These are phyloP conservation scores for Acleris literana DNA, from an alignment of 2,888 invertebrate species.

Conservation along the genomic window DNA sequence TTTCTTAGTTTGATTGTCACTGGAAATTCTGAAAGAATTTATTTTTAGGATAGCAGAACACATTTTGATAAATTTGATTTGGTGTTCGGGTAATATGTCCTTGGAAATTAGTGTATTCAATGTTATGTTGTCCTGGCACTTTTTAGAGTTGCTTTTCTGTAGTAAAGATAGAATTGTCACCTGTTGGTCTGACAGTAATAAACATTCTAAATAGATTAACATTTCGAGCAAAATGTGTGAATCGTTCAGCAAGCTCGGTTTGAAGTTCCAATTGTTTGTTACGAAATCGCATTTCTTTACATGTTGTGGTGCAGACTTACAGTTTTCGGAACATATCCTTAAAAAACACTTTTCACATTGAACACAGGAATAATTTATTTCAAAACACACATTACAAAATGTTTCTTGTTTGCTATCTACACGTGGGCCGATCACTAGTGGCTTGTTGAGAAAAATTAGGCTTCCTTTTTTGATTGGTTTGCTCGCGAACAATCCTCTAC, in stretches of 20 bases:
- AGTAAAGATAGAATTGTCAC: slow-evolving; percentile 72
- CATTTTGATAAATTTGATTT: slow-evolving; percentile 77
- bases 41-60: slow-evolving; percentile 84
- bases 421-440: slow-evolving; percentile 87
- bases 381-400: slow-evolving; percentile 86
- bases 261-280: slow-evolving; percentile 72
- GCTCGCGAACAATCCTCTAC: slow-evolving; percentile 88
- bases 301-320: slow-evolving; percentile 83
- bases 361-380: slow-evolving; percentile 58
- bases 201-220: slow-evolving; percentile 60
- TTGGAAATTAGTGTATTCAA: slow-evolving; percentile 72
- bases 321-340: slow-evolving; percentile 85
- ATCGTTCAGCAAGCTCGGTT: slow-evolving; percentile 44
- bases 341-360: slow-evolving; percentile 86
- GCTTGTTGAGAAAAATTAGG: slow-evolving; percentile 86
- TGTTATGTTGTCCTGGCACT: slow-evolving; percentile 53
- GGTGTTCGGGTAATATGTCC: slow-evolving; percentile 73
- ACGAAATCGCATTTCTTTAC: slow-evolving; percentile 85
- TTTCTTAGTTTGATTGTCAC: slow-evolving; percentile 51
- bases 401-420: slow-evolving; percentile 75
- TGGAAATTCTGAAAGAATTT: slow-evolving; percentile 85
- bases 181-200: slow-evolving; percentile 63
- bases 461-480: slow-evolving; percentile 85
- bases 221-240: slow-evolving; percentile 49
- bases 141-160: slow-evolving; percentile 59